phyloP scores from a whole-genome alignment of 2,888 invertebrate species.

The Beris chalybata region DNA sequence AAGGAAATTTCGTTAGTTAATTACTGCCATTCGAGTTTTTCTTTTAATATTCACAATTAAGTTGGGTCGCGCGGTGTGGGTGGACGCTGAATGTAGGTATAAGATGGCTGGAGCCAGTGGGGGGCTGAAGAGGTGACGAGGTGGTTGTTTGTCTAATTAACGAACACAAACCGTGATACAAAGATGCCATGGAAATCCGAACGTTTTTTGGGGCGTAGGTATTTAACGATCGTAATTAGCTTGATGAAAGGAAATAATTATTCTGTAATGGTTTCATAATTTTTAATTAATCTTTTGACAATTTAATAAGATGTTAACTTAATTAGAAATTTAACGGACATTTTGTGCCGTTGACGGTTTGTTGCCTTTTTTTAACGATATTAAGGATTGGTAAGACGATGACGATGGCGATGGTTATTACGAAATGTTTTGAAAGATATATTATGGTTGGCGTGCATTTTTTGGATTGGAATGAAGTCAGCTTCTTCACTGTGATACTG shows the following conservation, averaged over 20 bases:
- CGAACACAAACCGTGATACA: constrained; percentile 11
- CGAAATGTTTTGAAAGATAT: too few relatives aligned
- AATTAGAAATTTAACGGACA: constrained; percentile 31
- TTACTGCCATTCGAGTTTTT: constrained; percentile 28
- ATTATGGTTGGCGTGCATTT: too few relatives aligned
- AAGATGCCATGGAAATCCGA: constrained; percentile 19
- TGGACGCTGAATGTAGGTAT: constrained; percentile 8
- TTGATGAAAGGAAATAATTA: constrained; percentile 42
- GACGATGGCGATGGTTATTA: too few relatives aligned
- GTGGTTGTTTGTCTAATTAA: constrained; percentile 32
- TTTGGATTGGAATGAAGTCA: too few relatives aligned
- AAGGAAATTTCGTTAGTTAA: constrained; percentile 33
- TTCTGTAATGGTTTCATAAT: constrained; percentile 42
- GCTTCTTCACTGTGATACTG: too few relatives aligned
- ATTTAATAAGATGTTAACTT: constrained; percentile 36
- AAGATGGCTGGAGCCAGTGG: background rate
- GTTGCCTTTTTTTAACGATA: too few relatives aligned
- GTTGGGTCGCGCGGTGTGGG: constrained; percentile 5
- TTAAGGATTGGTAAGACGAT: too few relatives aligned
- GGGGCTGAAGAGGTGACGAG: constrained; percentile 5
- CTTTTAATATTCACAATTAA: constrained; percentile 25
- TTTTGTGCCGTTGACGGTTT: too few relatives aligned
- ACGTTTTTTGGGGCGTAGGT: constrained; percentile 24
- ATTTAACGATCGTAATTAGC: constrained; percentile 40
- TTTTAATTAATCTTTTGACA: constrained; percentile 40